Base-by-base conservation (phyloP, 2,113 vertebrate species). In the Pica pica region DNA sequence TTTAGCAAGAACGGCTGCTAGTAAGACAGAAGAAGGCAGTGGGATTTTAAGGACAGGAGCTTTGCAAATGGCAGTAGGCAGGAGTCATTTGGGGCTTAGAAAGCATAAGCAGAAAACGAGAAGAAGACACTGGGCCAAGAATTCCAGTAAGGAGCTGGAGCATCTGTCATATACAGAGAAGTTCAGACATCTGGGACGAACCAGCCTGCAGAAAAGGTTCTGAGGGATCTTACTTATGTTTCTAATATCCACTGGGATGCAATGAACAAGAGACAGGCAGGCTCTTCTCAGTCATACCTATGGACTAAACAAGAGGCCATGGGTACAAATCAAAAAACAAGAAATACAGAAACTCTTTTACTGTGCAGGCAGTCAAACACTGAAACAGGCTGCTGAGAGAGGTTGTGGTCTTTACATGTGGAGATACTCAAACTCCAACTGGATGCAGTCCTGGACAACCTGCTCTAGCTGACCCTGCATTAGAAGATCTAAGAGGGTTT, bases 361-460 rank as follows among this genome's bases (percentile, higher is more conserved):
- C 14, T 56, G 53, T 1, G 17, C 2, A 3, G 13, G 28, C 30
- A 13, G 22, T 63, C 28, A 95, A 71, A 77, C 12, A 64, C 13
- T 7, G 13, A 35, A 67, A 74, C 2, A 67, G 11, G 13, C 7
- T 50, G 33, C 33, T 11, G 4, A 89, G 41, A 76, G 33, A 59
- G 6, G 9, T 0, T 63, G 42, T 49, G 46, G n/a, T 82, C 42
- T 78, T 81, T 13, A 52, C 1, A 0, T 44, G 12, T 9, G 28
- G 28, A 74, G 16, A 46, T 18, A 57, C 10, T 39, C 44, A 67
- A 89, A 67, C 21, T 50, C 23, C 46, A 84, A 8, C 8, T 22
- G 28, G 27, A 70, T 2, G 0, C 18, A 27, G 8, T 13, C 65
- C 56, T 59, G n/a, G 44, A 68, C 11, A 92, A 39, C 7, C 22